Conservation (phyloP, 2,797 vertebrate genomes). For the Propithecus deckenii region DNA sequence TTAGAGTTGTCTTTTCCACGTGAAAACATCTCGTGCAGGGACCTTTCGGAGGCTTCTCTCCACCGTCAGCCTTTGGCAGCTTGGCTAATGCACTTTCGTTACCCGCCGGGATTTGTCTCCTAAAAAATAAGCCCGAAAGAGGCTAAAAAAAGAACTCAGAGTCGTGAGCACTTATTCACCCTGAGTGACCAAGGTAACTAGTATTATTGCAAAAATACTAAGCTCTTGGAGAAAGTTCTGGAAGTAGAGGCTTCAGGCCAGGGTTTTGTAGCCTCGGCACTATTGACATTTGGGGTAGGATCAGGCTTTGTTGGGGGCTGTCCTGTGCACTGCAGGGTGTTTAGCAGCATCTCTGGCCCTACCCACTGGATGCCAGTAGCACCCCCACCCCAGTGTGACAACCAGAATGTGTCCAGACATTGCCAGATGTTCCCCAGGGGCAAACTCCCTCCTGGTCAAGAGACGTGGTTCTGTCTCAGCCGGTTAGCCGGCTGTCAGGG, state of each 20-base stretch:
- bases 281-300: rapidly evolving
- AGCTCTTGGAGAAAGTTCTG: not conserved
- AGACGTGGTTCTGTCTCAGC: not conserved
- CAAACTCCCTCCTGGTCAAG: not conserved
- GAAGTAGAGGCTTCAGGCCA: not conserved
- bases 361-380: rapidly evolving
- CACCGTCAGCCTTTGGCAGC: not conserved
- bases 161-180: not conserved
- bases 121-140: not conserved
- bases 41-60: not conserved
- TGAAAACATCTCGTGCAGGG: rapidly evolving
- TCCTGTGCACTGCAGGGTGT: rapidly evolving
- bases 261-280: not conserved
- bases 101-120: not conserved
- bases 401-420: not conserved
- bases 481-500: not conserved
- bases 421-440: not conserved
- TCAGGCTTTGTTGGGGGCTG: rapidly evolving
- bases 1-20: not conserved
- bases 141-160: not conserved
- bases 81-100: not conserved
- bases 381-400: not conserved
- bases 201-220: not conserved
- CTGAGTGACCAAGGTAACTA: not conserved
- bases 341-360: not conserved